phyloP scores from a whole-genome alignment of 64 coral and sea anemone species.

The Catalaphyllia jardinei region DNA sequence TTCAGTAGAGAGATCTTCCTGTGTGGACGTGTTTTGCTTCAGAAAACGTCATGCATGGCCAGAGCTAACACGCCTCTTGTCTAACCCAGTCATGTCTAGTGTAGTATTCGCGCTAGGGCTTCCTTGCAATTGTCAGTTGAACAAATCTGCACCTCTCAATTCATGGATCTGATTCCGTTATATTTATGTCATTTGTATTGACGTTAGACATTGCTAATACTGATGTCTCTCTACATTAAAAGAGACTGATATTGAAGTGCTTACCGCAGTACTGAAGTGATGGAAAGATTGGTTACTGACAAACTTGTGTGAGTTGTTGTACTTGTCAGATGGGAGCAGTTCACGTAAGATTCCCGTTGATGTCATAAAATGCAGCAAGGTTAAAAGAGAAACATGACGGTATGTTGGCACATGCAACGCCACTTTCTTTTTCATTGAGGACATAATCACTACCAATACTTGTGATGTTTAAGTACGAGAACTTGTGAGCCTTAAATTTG shows the following conservation, averaged over 20 bases:
- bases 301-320: not conserved
- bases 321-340: slow-evolving; percentile 2
- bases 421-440: not conserved
- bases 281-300: not conserved
- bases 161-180: too few relatives aligned
- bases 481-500: not conserved
- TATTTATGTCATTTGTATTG: too few relatives aligned
- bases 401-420: not conserved
- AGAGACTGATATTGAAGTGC: not conserved
- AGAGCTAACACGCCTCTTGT: too few relatives aligned
- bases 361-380: not conserved
- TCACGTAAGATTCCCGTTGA: not conserved
- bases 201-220: too few relatives aligned
- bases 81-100: too few relatives aligned
- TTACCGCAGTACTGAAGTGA: slow-evolving; percentile 9
- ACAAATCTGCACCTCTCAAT: too few relatives aligned
- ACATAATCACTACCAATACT: not conserved
- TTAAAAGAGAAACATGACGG: slow-evolving; percentile 1
- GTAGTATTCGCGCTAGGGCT: too few relatives aligned
- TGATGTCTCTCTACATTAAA: too few relatives aligned
- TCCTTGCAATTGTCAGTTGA: too few relatives aligned
- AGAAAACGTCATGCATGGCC: too few relatives aligned
- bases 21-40: too few relatives aligned
- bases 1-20: too few relatives aligned
- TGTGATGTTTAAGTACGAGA: not conserved